Conservation (phyloP, 2,888 invertebrate species). For the Barypeithes pellucidus region DNA sequence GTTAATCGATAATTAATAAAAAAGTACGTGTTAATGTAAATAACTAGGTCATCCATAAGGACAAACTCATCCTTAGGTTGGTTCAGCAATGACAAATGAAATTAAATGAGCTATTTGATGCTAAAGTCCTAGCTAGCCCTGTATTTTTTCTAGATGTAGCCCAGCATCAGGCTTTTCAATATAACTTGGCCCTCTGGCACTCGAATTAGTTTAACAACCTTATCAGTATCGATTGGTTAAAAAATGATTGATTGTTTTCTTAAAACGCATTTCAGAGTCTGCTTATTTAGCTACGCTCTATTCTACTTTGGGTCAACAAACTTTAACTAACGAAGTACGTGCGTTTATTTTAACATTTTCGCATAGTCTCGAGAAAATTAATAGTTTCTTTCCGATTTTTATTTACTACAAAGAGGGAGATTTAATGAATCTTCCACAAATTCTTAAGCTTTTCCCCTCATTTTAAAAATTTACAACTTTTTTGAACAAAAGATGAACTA, state of each 20-base stretch:
- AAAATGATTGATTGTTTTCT: conserved; percentile 23
- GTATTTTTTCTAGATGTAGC: too few relatives aligned
- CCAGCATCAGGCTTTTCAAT: too few relatives aligned
- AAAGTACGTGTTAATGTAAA: background rate
- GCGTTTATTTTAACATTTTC: conserved; percentile 28
- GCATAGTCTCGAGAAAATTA: conserved; percentile 14
- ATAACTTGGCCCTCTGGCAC: background rate
- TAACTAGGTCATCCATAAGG: too few relatives aligned
- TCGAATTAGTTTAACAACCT: background rate
- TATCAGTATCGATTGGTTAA: background rate
- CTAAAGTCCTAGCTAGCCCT: too few relatives aligned
- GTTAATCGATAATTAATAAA: conserved; percentile 11
- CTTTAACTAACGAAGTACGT: conserved; percentile 23
- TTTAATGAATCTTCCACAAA: too few relatives aligned
- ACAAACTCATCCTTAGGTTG: too few relatives aligned
- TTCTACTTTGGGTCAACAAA: conserved; percentile 26
- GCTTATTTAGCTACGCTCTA: conserved; percentile 17
- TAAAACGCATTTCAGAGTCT: conserved; percentile 11
- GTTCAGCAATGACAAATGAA: too few relatives aligned
- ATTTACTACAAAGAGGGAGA: too few relatives aligned
- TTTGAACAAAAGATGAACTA: too few relatives aligned
- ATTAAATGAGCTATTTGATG: too few relatives aligned
- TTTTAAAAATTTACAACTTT: too few relatives aligned
- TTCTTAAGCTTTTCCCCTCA: too few relatives aligned
- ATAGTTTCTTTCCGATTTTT: background rate